Percentiles rank a stretch among this genome's conserved stretches.
Conservation (phyloP, 2,888 invertebrate species). For the Drosophila acutilabella region DNA sequence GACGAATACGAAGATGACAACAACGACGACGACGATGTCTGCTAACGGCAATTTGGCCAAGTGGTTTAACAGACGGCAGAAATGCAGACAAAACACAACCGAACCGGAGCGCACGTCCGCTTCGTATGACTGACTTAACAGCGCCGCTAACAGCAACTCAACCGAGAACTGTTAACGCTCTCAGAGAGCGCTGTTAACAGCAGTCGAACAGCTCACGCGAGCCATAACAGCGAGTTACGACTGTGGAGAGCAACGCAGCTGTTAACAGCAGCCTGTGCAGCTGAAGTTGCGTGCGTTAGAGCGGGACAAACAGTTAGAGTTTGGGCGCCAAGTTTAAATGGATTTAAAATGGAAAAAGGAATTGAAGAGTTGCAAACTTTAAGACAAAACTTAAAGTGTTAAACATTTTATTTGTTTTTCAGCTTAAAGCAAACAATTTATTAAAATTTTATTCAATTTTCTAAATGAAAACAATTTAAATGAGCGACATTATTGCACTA, state of each 20-base stretch:
- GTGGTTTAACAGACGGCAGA: background rate
- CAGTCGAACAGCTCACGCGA: constrained; percentile 8
- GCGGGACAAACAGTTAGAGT: constrained; percentile 18
- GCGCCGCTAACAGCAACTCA: constrained; percentile 1
- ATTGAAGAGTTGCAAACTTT: background rate
- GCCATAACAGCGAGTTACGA: constrained; percentile 8
- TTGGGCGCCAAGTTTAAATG: constrained; percentile 34
- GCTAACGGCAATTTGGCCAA: constrained; percentile 33
- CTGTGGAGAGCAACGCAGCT: constrained; percentile 27
- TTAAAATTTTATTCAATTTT: background rate
- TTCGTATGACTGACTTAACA: constrained; percentile 18
- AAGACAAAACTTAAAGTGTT: constrained; percentile 2
- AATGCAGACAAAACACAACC: constrained; percentile 3
- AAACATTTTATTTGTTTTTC: too few species aligned
- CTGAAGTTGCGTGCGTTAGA: constrained; percentile 41
- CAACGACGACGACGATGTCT: constrained; percentile 45
- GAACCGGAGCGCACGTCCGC: constrained; percentile 29
- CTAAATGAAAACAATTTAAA: background rate
- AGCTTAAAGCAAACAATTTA: too few species aligned
- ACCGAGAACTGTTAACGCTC: background rate
- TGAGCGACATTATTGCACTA: constrained; percentile 6
- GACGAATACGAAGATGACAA: constrained; percentile 27
- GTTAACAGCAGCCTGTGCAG: background rate
- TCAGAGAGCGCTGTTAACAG: constrained; percentile 14
- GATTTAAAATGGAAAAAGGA: background rate